These are phyloP conservation scores for Drosophila leontia DNA, from an alignment of 1,140 invertebrate genomes.

Conservation along the genomic window DNA sequence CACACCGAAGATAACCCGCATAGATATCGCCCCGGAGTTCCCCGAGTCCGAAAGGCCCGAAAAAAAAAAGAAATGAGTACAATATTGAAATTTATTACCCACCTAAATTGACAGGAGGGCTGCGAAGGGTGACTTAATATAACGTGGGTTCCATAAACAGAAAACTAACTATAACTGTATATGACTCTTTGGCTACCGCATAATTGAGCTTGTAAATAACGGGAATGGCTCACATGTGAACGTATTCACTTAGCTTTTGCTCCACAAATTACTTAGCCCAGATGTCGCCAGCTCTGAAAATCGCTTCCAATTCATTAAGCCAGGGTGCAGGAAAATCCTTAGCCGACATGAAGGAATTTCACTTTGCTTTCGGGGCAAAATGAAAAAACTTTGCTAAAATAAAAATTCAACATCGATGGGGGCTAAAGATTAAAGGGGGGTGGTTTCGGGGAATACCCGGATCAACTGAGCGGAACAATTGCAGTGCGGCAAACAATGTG, in stretches of 20 bases:
- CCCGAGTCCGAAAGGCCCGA: constrained; percentile 24
- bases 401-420: constrained; percentile 34
- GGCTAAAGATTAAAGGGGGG: constrained; percentile 29
- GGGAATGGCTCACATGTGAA: constrained; percentile 9
- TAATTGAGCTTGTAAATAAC: constrained; percentile 66
- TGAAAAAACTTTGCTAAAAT: constrained; percentile 66
- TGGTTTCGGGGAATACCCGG: constrained; percentile 5
- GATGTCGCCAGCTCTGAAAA: constrained; percentile 38
- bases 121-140: constrained; percentile 12
- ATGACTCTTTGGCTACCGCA: constrained; percentile 34
- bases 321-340: constrained; percentile 36
- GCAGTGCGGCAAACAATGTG: constrained; percentile 73
- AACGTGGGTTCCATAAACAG: constrained; percentile 44
- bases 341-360: constrained; percentile 24
- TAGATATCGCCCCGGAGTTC: constrained; percentile 57
- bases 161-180: constrained; percentile 43
- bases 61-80: constrained; percentile 28
- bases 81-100: constrained; percentile 74
- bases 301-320: constrained; percentile 67
- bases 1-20: constrained; percentile 71
- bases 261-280: constrained; percentile 43
- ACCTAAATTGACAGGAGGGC: constrained; percentile 58
- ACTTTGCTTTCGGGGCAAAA: constrained; percentile 41
- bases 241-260: constrained; percentile 13
- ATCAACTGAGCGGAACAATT: constrained; percentile 80